phyloP scores from a whole-genome alignment of 2,797 vertebrate genomes.

The Melanotaenia parkinsoni region DNA sequence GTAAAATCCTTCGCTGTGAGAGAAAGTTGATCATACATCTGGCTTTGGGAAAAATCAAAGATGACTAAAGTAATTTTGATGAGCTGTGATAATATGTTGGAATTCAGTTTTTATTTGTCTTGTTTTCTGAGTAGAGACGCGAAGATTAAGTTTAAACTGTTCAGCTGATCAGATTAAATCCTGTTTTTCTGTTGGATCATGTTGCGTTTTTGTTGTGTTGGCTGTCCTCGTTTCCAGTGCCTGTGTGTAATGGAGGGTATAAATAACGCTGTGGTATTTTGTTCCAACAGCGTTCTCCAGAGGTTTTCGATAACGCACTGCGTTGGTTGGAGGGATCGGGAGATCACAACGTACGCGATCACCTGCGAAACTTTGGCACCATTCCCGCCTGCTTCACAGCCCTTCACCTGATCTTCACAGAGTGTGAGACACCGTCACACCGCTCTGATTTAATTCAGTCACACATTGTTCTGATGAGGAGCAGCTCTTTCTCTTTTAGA shows the following conservation, averaged over 20 bases:
- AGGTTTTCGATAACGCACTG: slow-evolving; percentile 73
- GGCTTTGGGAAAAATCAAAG: too few species aligned
- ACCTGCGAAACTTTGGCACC: slow-evolving; percentile 51
- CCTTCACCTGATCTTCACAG: slow-evolving; percentile 83
- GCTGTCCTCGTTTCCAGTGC: neutral
- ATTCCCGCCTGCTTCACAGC: slow-evolving; percentile 30
- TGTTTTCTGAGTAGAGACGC: too few species aligned
- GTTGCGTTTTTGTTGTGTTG: too few species aligned
- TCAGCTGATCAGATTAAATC: too few species aligned
- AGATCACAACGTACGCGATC: slow-evolving; percentile 57
- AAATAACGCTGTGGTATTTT: neutral
- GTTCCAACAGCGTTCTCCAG: slow-evolving; percentile 33
- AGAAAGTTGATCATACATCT: too few species aligned
- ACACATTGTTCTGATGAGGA: neutral
- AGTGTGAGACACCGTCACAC: slow-evolving; percentile 82
- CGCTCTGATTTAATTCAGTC: neutral
- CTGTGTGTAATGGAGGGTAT: neutral
- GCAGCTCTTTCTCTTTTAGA: neutral
- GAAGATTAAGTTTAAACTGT: too few species aligned
- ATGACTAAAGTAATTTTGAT: too few species aligned
- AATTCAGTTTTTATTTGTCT: too few species aligned
- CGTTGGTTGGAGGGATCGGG: slow-evolving; percentile 81
- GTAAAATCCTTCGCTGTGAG: too few species aligned
- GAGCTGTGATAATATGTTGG: too few species aligned
- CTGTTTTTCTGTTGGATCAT: too few species aligned